phyloP scores from a whole-genome alignment of 2,113 vertebrate genomes.

The Cheirogaleus medius region DNA sequence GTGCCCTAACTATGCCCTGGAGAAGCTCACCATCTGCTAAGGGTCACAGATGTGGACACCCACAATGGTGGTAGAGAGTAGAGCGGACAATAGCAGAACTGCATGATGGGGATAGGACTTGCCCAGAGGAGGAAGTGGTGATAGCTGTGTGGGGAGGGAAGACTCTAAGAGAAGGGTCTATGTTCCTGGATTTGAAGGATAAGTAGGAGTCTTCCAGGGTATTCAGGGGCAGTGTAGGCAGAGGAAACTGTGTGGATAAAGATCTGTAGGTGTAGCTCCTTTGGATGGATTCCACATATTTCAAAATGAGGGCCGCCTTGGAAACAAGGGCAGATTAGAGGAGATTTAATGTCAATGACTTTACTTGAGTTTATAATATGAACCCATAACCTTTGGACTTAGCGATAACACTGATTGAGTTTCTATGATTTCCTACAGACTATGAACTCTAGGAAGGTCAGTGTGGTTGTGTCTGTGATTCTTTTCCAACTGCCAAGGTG shows the following conservation, averaged over 20 bases:
- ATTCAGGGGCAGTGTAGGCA: not conserved
- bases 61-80: not conserved
- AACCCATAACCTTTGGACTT: not conserved
- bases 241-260: not conserved
- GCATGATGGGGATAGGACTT: not conserved
- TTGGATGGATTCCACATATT: not conserved
- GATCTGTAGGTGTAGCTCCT: not conserved
- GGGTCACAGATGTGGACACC: not conserved
- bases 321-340: not conserved
- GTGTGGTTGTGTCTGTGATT: rapidly evolving
- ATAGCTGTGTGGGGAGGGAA: not conserved
- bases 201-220: not conserved
- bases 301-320: not conserved
- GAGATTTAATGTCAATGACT: not conserved
- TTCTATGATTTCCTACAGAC: not conserved
- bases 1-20: not conserved
- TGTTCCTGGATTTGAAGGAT: not conserved
- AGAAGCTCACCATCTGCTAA: not conserved
- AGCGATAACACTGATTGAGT: not conserved
- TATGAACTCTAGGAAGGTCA: not conserved
- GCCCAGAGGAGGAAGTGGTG: not conserved
- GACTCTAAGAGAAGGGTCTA: not conserved
- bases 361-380: not conserved
- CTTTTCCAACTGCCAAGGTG: not conserved
- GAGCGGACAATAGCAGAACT: too few relatives aligned